These are phyloP conservation scores for Nothura maculosa DNA, from an alignment of 2,797 vertebrate species.

Conservation along the genomic window DNA sequence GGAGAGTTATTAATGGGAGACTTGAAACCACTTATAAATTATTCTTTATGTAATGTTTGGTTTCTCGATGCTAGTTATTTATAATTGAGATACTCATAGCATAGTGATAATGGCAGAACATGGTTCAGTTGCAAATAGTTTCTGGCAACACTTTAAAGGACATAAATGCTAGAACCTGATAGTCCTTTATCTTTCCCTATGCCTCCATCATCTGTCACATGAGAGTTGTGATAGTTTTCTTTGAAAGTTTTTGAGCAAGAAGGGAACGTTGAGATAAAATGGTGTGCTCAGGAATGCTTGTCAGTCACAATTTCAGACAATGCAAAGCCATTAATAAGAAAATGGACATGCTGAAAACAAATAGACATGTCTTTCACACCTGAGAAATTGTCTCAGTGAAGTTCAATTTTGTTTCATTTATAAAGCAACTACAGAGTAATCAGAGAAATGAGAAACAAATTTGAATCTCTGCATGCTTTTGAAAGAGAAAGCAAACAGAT, in stretches of 20 bases:
- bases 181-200: background rate
- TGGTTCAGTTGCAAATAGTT: background rate
- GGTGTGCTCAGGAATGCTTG: background rate
- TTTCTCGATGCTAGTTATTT: conserved; percentile 19
- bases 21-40: conserved; percentile 6
- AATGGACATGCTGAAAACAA: background rate
- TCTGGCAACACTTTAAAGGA: background rate
- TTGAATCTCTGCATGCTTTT: background rate
- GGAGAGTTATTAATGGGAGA: background rate
- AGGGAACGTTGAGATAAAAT: background rate
- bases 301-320: background rate
- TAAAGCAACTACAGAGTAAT: background rate
- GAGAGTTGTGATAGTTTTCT: background rate
- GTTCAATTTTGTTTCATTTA: background rate
- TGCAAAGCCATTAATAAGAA: background rate
- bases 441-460: background rate
- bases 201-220: background rate
- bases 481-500: background rate
- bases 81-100: background rate
- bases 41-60: conserved; percentile 17
- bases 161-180: background rate
- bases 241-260: background rate
- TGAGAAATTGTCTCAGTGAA: background rate
- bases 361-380: background rate
- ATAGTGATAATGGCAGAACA: background rate